Conservation (phyloP, 1,140 invertebrate species). For the Pissodes strobi region DNA sequence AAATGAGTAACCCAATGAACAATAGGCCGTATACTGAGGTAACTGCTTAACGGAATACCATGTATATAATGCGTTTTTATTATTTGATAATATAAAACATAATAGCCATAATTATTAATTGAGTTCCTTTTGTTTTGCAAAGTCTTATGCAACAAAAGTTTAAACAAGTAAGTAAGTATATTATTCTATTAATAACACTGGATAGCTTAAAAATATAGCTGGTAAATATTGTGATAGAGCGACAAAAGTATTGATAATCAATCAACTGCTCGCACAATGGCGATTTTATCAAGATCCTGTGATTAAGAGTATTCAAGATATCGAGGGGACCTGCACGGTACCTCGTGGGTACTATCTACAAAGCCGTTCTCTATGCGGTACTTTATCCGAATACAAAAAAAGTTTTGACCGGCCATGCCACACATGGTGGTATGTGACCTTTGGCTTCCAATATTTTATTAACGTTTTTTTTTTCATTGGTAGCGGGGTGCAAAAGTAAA, state of each 20-base stretch:
- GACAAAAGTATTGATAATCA: conserved; percentile 5
- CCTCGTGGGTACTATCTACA: conserved; percentile 1
- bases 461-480: too few relatives aligned
- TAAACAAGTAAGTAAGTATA: too few relatives aligned
- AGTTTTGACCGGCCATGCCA: conserved; percentile 8
- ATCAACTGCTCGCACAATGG: conserved; percentile 11
- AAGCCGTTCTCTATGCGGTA: background rate
- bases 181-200: too few relatives aligned
- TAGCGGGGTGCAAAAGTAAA: too few relatives aligned
- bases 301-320: conserved; percentile 15
- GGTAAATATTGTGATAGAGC: conserved; percentile 17
- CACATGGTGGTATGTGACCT: conserved; percentile 8
- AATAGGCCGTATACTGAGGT: too few relatives aligned
- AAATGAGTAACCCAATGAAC: too few relatives aligned
- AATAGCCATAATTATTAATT: too few relatives aligned
- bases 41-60: too few relatives aligned
- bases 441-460: background rate
- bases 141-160: too few relatives aligned
- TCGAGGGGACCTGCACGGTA: background rate
- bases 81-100: too few relatives aligned
- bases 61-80: too few relatives aligned
- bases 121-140: too few relatives aligned
- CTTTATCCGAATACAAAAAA: background rate
- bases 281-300: conserved; percentile 20
- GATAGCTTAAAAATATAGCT: background rate